phyloP scores from a whole-genome alignment of 2,888 invertebrate species.

The Acanthosepion lycidas region DNA sequence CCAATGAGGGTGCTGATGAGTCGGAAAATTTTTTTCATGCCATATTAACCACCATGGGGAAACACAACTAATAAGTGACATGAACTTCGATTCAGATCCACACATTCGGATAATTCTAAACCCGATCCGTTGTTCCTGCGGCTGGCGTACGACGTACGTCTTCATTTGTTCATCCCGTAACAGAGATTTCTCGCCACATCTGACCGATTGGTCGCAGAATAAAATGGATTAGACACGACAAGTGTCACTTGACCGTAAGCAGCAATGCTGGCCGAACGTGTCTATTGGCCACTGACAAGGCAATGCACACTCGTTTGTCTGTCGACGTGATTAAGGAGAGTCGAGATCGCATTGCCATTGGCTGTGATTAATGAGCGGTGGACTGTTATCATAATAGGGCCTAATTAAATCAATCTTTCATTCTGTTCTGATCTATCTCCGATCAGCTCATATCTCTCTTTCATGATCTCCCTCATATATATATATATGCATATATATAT shows the following conservation, averaged over 20 bases:
- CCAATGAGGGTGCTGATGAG: not conserved
- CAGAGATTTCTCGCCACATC: no score
- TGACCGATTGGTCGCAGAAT: not conserved
- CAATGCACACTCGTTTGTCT: not conserved
- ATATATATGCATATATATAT: not conserved
- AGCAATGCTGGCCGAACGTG: not conserved
- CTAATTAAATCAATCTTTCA: not conserved
- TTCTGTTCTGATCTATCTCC: not conserved
- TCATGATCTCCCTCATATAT: not conserved
- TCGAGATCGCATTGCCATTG: not conserved
- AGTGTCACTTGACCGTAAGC: not conserved
- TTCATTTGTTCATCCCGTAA: not conserved
- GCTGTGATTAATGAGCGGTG: slow-evolving; percentile 6
- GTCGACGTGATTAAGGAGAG: slow-evolving; percentile 20
- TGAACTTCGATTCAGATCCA: not conserved
- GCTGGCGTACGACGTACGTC: not conserved
- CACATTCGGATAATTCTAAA: not conserved
- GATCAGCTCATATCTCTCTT: not conserved
- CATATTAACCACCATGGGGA: not conserved
- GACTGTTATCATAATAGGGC: not conserved
- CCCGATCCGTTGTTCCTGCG: not conserved
- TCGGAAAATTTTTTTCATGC: not conserved
- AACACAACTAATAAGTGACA: not conserved
- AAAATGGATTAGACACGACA: not conserved
- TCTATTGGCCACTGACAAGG: not conserved